A percentile compares a stretch with the other conserved stretches of the same genome.
Conservation (phyloP, 2,113 vertebrate species). For the Hymenochirus boettgeri region DNA sequence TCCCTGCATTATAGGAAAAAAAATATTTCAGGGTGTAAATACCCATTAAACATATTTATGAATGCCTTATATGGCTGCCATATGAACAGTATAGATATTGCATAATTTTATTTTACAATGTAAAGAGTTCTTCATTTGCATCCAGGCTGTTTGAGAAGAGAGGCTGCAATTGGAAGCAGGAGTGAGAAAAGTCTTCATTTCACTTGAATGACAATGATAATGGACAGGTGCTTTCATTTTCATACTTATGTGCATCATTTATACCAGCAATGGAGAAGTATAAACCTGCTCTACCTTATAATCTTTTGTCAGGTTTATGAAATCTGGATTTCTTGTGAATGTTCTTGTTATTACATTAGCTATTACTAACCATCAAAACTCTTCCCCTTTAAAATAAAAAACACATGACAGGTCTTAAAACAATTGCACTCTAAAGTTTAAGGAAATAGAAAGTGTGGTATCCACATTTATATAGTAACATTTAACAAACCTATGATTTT, state of each 20-base stretch:
- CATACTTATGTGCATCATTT: conserved; percentile 27
- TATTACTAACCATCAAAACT: too few species aligned
- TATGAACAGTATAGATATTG: conserved; percentile 30
- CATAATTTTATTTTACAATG: conserved; percentile 32
- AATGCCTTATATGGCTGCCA: conserved; percentile 26
- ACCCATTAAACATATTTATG: conserved; percentile 19
- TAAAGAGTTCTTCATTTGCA: conserved; percentile 37
- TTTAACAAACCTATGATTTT: too few species aligned
- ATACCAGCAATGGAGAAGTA: conserved; percentile 25
- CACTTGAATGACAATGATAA: conserved; percentile 41
- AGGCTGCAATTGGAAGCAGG: conserved; percentile 29
- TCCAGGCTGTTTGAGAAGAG: conserved; percentile 11
- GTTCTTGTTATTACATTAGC: too few species aligned
- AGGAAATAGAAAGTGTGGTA: too few species aligned
- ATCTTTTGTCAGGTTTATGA: conserved; percentile 19
- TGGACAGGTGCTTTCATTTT: conserved; percentile 35
- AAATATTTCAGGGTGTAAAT: too few species aligned
- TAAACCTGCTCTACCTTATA: conserved; percentile 22
- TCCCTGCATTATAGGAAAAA: too few species aligned
- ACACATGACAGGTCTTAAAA: too few species aligned
- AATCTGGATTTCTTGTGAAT: too few species aligned
- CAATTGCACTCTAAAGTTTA: too few species aligned
- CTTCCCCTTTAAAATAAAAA: too few species aligned
- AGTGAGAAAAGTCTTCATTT: conserved; percentile 27
- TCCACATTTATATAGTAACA: too few species aligned